Base-by-base conservation (phyloP, 1,140 invertebrate species). In the Ips typographus region DNA sequence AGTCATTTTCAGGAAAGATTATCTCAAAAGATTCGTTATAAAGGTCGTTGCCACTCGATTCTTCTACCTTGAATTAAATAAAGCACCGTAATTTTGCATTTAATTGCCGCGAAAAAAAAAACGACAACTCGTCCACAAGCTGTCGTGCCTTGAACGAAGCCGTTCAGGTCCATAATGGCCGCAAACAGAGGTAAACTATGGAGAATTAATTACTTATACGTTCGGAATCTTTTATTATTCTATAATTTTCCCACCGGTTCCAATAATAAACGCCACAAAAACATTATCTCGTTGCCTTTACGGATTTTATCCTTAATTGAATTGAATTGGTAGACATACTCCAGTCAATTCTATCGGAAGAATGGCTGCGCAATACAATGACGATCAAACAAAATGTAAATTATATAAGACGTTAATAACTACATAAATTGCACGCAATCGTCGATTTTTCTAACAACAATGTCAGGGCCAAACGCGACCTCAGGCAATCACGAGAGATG, bases 11-110 rank as follows among this genome's bases (percentile, higher is more conserved):
- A 22, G 22, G 22, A 22, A 22, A 22, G 22, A 22, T 22, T 22
- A 22, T 22, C 22, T 22, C 44, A 49, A 63, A 63, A 63, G 49
- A 8, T 40, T 63, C 37, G 42, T 47, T 39, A 22, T 22, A 49
- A 49, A 66, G 64, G 53, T 66, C 64, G 42, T 66, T 66, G 64
- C 53, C 64, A 58, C 40, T 66, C 44, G 39, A 42, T 59, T 53
- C 42, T 56, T 66, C 51, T 57, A 57, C 64, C 56, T 66, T 57
- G 56, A 66, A 58, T 66, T 49, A 58, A 66, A 66, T 66, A 66
- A 66, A 66, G 64, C 53, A 66, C 64, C 64, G 64, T 66, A 66
- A 66, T 58, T 66, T 66, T 59, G 64, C 64, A 66, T 66, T 66
- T 66, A 66, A 66, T 66, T 57, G 64, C 64, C 44, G 43, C 44